Evolutionary conservation across 2,888 invertebrate genomes (phyloP), one percentile per base, ranked within the genome.

Genomic region (Harpagoxenus sublaevis): DNA sequence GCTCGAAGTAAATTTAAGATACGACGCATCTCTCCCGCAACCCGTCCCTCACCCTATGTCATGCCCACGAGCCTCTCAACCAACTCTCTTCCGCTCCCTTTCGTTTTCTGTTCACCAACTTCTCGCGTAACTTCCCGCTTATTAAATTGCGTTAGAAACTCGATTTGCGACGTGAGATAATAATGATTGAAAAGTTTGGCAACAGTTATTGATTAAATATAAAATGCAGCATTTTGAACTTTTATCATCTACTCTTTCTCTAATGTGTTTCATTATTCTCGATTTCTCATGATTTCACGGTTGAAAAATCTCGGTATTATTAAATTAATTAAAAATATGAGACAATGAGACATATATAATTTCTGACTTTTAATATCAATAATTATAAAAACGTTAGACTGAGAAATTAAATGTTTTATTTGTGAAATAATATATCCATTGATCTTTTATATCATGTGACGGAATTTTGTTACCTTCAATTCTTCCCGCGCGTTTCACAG

Each of bases 1-100:
- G 66, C 77, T 84, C 65, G 35, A 71, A 75, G 86, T 87, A 84
- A 85, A 86, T 89, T 85, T 83, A 74, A 84, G 68, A 60, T 73
- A 84, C 84, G 73, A 45, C 70, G 70, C 63, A 28, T 57, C 68
- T 39, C n/a, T 71, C 39, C 48, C 39, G 28, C 10, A 55, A 28
- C 57, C 31, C 48, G 12, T 65, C 48, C 23, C n/a, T 53, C 35
- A 12, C 31, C 2, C 70, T n/a, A 9, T 66, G n/a, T 81, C 31
- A n/a, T 39, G 35, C 35, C 35, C 35, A 35, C 35, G n/a, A 63
- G 23, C 45, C 23, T 12, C 55, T 42, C 45, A 55, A 48, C 45
- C 55, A 62, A 62, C 31, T 63, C 60, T 35, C 39, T 51, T 63
- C 48, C 51, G 12, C 23, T 55, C 18, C 57, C 62, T 70, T 68